Evolutionary conservation across 2,113 vertebrate genomes (phyloP).

Genomic region (Daphoenositta chrysoptera): DNA sequence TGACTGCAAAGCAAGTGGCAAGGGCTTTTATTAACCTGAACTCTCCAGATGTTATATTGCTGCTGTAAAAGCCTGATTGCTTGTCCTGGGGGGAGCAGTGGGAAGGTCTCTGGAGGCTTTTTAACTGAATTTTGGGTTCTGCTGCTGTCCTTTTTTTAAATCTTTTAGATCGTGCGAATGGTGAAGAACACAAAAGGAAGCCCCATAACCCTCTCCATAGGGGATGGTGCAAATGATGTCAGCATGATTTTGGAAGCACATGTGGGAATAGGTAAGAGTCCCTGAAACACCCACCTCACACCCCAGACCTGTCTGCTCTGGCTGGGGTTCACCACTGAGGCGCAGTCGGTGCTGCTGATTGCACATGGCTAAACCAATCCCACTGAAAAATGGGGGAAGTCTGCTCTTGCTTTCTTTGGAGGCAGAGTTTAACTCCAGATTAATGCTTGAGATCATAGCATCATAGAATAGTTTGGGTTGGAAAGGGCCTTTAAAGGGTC

Average conservation of each 20-base stretch:
- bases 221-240: conserved; percentile 97
- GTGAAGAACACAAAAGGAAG: conserved; percentile 94
- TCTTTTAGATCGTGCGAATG: conserved; percentile 90
- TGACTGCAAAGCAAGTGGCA: neutral
- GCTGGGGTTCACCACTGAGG: neutral
- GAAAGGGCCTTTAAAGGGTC: neutral
- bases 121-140: neutral
- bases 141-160: neutral
- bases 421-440: neutral
- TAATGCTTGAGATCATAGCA: neutral
- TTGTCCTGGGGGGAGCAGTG: neutral
- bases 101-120: neutral
- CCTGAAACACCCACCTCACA: neutral
- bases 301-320: neutral
- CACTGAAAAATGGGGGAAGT: neutral
- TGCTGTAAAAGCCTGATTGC: neutral
- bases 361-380: neutral
- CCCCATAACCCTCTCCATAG: conserved; percentile 92
- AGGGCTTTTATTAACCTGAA: neutral
- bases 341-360: neutral
- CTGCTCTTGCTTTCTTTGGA: neutral
- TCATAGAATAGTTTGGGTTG: neutral
- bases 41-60: neutral
- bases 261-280: conserved; percentile 91
- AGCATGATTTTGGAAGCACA: conserved; percentile 99